Conservation (phyloP, 2,888 invertebrate genomes). For the Lasioglossum calceatum region DNA sequence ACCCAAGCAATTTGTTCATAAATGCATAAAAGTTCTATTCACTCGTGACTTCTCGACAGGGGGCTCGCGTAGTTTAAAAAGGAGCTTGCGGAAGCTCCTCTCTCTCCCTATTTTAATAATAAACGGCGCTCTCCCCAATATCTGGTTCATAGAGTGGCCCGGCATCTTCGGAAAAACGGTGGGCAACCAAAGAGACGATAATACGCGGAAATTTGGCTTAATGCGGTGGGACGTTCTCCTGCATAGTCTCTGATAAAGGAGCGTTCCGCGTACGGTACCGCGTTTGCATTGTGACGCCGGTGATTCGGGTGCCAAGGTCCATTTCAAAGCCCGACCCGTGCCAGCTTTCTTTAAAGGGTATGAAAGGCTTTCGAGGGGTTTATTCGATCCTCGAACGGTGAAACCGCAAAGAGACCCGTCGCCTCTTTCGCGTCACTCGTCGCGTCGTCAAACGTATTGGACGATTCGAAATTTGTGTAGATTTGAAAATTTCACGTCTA, state of each 20-base stretch:
- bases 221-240: slow-evolving; percentile 43
- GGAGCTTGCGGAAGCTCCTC: not conserved
- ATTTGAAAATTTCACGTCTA: not conserved
- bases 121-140: not conserved
- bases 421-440: not conserved
- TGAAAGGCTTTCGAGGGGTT: slow-evolving; percentile 44
- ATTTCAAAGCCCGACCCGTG: slow-evolving; percentile 41
- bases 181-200: slow-evolving; percentile 33
- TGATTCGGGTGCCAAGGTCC: slow-evolving; percentile 56
- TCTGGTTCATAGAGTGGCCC: not conserved
- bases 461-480: not conserved
- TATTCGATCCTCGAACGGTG: slow-evolving; percentile 26
- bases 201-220: slow-evolving; percentile 49
- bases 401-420: not conserved
- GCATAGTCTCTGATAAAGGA: slow-evolving; percentile 50
- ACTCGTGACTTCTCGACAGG: not conserved
- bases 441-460: not conserved
- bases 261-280: slow-evolving; percentile 52
- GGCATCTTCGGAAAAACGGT: not conserved
- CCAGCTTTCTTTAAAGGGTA: slow-evolving; percentile 38
- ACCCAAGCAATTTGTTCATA: no score
- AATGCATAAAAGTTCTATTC: no score
- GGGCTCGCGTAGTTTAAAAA: not conserved
- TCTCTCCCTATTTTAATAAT: not conserved
- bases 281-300: slow-evolving; percentile 54